Conservation (phyloP, 2,797 vertebrate species). For the Anolis apletophallus region DNA sequence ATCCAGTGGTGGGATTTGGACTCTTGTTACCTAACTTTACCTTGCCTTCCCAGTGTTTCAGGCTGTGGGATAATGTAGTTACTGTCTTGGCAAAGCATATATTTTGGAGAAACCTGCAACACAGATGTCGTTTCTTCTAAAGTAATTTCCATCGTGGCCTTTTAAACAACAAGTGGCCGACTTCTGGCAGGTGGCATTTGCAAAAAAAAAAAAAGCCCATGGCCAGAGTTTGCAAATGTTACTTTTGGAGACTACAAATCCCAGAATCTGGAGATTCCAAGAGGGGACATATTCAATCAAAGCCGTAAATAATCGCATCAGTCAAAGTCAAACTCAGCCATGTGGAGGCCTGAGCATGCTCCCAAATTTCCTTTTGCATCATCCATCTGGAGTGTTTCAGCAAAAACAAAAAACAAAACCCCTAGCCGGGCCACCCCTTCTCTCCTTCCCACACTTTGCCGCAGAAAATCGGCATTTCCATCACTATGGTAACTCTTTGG, state of each 20-base stretch:
- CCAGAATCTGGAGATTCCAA: too few species aligned
- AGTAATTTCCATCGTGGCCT: slow-evolving; percentile 23
- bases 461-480: slow-evolving; percentile 53
- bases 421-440: slow-evolving; percentile 38
- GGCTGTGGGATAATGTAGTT: slow-evolving; percentile 28
- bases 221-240: too few species aligned
- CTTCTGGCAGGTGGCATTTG: too few species aligned
- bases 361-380: background rate
- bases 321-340: too few species aligned
- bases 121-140: background rate
- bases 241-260: too few species aligned
- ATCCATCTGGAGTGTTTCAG: slow-evolving; percentile 48
- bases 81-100: background rate
- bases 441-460: slow-evolving; percentile 37
- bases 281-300: too few species aligned
- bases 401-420: slow-evolving; percentile 58
- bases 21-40: slow-evolving; percentile 59
- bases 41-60: slow-evolving; percentile 36
- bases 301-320: too few species aligned
- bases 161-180: background rate
- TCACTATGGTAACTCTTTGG: slow-evolving; percentile 62
- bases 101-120: background rate
- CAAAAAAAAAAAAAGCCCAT: too few species aligned
- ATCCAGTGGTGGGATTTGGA: slow-evolving; percentile 46
- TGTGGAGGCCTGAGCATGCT: too few species aligned